A percentile compares a stretch with the other conserved stretches of the same genome.
Evolutionary conservation across 1,140 invertebrate species (phyloP).

Genomic region (Probaryconus sp.): DNA sequence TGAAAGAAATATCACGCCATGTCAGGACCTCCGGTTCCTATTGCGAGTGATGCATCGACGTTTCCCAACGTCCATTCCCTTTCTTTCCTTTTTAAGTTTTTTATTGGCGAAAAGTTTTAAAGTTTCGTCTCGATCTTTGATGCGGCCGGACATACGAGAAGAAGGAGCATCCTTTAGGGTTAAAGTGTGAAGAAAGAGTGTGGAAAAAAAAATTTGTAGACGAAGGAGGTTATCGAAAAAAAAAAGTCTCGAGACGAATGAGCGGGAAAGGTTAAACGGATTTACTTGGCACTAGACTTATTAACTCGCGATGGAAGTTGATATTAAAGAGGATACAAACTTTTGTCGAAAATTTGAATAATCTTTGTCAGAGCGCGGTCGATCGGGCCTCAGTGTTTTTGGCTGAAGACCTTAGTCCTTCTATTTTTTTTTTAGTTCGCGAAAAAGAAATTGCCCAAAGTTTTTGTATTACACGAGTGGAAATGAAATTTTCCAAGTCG

Average conservation of each 20-base stretch:
- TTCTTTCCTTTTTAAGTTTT: constrained; percentile 36
- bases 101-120: constrained; percentile 57
- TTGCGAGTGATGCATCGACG: constrained; percentile 21
- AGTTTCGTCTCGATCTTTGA: constrained; percentile 57
- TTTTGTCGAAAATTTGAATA: constrained; percentile 59
- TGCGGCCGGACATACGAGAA: constrained; percentile 27
- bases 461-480: constrained; percentile 46
- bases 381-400: constrained; percentile 32
- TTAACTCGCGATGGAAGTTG: constrained; percentile 69
- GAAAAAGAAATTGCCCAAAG: constrained; percentile 20
- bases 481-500: constrained; percentile 41
- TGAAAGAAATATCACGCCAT: background rate
- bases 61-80: constrained; percentile 3
- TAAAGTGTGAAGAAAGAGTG: constrained; percentile 22
- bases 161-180: constrained; percentile 24
- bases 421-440: no score
- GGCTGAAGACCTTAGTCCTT: constrained; percentile 34
- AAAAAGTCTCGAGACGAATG: no score
- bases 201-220: no score
- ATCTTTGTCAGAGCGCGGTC: constrained; percentile 54
- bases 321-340: constrained; percentile 66
- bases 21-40: constrained; percentile 17
- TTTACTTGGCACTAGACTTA: constrained; percentile 70
- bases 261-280: constrained; percentile 66
- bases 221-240: no score